Percentiles rank a stretch among this genome's conserved stretches.
phyloP scores from a whole-genome alignment of 2,113 vertebrate species.

The Poeciliopsis prolifica region DNA sequence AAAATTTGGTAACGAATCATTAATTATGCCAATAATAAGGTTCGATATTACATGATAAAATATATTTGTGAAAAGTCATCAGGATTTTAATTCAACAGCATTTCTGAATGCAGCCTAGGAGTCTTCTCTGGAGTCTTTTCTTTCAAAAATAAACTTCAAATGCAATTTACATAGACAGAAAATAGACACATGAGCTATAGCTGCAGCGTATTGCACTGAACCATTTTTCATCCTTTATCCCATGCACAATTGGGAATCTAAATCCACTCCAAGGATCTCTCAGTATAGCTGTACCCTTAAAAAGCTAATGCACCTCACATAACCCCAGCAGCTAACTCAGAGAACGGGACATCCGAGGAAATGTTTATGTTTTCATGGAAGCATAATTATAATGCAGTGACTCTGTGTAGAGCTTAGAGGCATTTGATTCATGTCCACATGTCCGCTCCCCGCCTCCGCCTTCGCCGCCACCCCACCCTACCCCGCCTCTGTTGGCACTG shows the following conservation, averaged over 20 bases:
- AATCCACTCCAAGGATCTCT: background rate
- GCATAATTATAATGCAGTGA: conserved; percentile 1
- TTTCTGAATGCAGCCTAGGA: background rate
- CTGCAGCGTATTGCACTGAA: background rate
- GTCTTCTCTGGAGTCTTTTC: background rate
- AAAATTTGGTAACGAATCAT: background rate
- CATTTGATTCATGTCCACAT: conserved; percentile 37
- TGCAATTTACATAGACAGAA: background rate
- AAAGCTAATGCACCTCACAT: background rate
- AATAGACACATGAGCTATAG: background rate
- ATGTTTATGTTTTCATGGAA: conserved; percentile 6
- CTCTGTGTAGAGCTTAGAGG: conserved; percentile 4
- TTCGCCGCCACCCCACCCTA: background rate
- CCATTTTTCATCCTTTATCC: background rate
- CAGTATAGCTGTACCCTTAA: background rate
- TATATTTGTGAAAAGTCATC: too few species aligned
- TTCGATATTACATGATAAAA: too few species aligned
- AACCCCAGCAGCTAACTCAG: background rate
- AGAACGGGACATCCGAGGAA: background rate
- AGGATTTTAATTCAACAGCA: background rate
- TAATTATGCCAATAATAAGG: too few species aligned
- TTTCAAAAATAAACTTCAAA: background rate
- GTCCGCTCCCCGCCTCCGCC: background rate
- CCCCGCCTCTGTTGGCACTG: conserved; percentile 3
- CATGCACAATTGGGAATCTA: background rate